Base-by-base conservation (phyloP, 2,888 invertebrate species). In the Cephus nigrinus region DNA sequence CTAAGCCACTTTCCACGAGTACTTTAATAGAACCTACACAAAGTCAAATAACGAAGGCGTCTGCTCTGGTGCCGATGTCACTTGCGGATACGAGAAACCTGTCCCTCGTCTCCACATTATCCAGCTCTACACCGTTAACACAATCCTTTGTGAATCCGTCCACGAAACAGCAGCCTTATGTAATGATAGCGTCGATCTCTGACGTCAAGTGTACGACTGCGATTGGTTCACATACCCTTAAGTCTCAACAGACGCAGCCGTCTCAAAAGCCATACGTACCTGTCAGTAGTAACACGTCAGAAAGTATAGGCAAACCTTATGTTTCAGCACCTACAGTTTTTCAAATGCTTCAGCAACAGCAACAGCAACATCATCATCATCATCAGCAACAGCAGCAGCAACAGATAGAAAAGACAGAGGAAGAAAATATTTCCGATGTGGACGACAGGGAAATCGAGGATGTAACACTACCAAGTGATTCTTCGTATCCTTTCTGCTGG, bases 301-400 rank as follows among this genome's bases (percentile, higher is more conserved):
- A 75, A 31, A 30, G 31, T 4, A n/a, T 79, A n/a, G 75, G 36
- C 35, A 86, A 87, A 76, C 84, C 86, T 12, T 87, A 88, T 75
- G 86, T 86, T 0, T 81, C 84, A 4, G 83, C 84, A 5, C 83
- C 86, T 1, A 82, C 87, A 1, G 85, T 86, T 31, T 88, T 88
- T 69, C 87, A 86, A 73, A 84, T 86, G 81, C 78, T 88, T 5
- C 87, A 87, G 55, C 80, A 84, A 15, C 69, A 87, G 55, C 80
- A 84, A 15, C 69, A 69, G 5, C 87, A 87, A 40, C 80, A 84
- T 9, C 79, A 82, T 15, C 78, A 78, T 5, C 82, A 82, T 4
- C 83, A 86, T n/a, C 73, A n/a, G 11, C 76, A 81, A 11, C 77
- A 81, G 5, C 1, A 4, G 1, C 69, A 69, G 4, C 82, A 82